Percentiles rank a stretch among this genome's conserved stretches.
phyloP scores from a whole-genome alignment of 2,113 vertebrate species.

The Cyprinodon brontotheroides region DNA sequence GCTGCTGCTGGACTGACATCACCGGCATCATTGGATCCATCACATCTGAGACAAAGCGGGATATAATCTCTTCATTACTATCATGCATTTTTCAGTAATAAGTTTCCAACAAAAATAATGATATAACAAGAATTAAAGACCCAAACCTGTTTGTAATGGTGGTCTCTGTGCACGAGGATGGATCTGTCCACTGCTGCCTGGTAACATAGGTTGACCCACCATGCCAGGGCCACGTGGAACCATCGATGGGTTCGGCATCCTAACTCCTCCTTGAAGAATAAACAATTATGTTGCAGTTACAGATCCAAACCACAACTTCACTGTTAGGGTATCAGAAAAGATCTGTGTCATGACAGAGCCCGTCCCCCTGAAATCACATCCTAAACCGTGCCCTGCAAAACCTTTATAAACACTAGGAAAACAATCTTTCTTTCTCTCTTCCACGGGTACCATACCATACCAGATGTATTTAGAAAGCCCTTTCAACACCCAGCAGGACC shows the following conservation, averaged over 20 bases:
- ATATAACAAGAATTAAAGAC: slow-evolving; percentile 9
- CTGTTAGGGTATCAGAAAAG: no score
- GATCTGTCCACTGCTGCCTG: slow-evolving; percentile 86
- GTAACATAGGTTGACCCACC: slow-evolving; percentile 85
- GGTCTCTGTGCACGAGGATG: slow-evolving; percentile 88
- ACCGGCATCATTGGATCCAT: slow-evolving; percentile 93
- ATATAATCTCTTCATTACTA: not conserved
- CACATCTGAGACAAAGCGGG: slow-evolving; percentile 79
- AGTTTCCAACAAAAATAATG: not conserved
- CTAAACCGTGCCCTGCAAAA: no score
- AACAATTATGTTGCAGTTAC: not conserved
- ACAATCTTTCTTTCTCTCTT: no score
- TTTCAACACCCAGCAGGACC: no score
- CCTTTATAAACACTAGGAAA: no score
- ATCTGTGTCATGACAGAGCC: no score
- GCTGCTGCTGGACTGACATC: slow-evolving; percentile 79
- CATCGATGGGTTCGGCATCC: slow-evolving; percentile 92
- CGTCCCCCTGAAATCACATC: no score
- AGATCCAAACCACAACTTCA: no score
- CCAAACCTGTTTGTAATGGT: slow-evolving; percentile 89
- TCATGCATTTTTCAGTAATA: not conserved
- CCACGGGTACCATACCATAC: no score
- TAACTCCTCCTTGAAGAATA: slow-evolving; percentile 64
- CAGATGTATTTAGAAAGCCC: no score
- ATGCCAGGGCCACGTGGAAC: slow-evolving; percentile 87